Evolutionary conservation across 2,888 invertebrate species (phyloP).

Genomic region (Synergus umbraculus): DNA sequence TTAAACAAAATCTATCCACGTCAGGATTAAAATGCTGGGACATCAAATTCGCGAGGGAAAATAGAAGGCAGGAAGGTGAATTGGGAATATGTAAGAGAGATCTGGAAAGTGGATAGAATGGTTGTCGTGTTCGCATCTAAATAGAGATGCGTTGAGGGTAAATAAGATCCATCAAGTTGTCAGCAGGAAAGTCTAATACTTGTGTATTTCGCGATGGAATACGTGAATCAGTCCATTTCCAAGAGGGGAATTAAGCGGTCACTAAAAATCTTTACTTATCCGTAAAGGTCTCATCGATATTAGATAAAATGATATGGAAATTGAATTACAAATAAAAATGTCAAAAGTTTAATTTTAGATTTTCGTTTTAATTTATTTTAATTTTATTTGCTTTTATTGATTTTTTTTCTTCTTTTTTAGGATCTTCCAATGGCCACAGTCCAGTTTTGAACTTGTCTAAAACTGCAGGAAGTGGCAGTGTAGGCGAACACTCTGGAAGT

Average conservation of each 20-base stretch:
- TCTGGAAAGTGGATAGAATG: constrained; percentile 63
- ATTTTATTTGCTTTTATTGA: too few relatives aligned
- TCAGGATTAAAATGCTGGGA: constrained; percentile 76
- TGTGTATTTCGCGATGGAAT: constrained; percentile 19
- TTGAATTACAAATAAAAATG: neutral
- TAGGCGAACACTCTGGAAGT: constrained; percentile 82
- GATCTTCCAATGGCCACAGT: constrained; percentile 93
- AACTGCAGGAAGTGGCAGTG: constrained; percentile 89
- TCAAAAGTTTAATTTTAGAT: neutral
- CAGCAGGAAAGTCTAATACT: constrained; percentile 55
- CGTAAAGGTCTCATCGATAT: neutral
- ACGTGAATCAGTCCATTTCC: constrained; percentile 16
- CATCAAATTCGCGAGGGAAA: constrained; percentile 68
- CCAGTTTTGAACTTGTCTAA: constrained; percentile 95
- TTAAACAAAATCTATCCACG: constrained; percentile 77
- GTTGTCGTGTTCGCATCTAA: constrained; percentile 54
- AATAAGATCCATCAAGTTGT: constrained; percentile 75
- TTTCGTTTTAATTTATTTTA: neutral
- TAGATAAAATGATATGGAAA: neutral
- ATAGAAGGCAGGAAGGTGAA: constrained; percentile 52
- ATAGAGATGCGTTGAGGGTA: constrained; percentile 65
- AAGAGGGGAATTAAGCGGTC: neutral
- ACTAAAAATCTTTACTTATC: constrained; percentile 10
- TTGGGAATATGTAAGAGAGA: constrained; percentile 54
- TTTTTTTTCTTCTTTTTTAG: constrained; percentile 76